These are phyloP conservation scores for Pyrgus malvae DNA, from an alignment of 2,888 invertebrate genomes.

Conservation along the genomic window DNA sequence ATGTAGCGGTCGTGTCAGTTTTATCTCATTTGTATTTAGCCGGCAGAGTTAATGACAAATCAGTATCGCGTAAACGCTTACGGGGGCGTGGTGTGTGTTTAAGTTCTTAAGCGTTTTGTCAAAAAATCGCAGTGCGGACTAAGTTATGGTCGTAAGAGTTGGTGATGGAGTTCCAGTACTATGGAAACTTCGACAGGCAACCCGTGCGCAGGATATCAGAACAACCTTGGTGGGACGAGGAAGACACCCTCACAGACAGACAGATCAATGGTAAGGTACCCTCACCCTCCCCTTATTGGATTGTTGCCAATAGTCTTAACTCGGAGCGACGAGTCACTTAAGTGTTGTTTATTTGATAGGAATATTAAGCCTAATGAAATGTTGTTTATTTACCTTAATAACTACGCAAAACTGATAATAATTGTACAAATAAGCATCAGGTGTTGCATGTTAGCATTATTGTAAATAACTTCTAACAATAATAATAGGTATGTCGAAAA, in stretches of 20 bases:
- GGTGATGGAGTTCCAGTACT: conserved; percentile 74
- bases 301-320: conserved; percentile 13
- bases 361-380: too few relatives aligned
- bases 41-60: conserved; percentile 59
- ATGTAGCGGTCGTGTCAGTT: conserved; percentile 50
- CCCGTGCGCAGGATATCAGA: conserved; percentile 56
- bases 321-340: neutral
- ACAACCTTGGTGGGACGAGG: conserved; percentile 74
- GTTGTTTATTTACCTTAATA: neutral
- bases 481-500: too few relatives aligned
- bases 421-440: neutral
- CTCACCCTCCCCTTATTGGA: conserved; percentile 4
- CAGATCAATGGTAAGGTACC: conserved; percentile 62
- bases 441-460: neutral
- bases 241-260: conserved; percentile 70
- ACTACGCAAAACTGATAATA: neutral
- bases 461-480: neutral
- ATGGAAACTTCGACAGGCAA: conserved; percentile 63
- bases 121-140: conserved; percentile 35
- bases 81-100: conserved; percentile 56
- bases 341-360: too few relatives aligned
- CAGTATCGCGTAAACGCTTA: conserved; percentile 62
- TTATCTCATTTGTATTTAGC: conserved; percentile 67
- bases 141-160: conserved; percentile 28
- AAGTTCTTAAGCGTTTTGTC: conserved; percentile 26